A percentile compares a stretch with the other conserved stretches of the same genome.
phyloP scores from a whole-genome alignment of 2,888 invertebrate genomes.

The Euplagia quadripunctaria region DNA sequence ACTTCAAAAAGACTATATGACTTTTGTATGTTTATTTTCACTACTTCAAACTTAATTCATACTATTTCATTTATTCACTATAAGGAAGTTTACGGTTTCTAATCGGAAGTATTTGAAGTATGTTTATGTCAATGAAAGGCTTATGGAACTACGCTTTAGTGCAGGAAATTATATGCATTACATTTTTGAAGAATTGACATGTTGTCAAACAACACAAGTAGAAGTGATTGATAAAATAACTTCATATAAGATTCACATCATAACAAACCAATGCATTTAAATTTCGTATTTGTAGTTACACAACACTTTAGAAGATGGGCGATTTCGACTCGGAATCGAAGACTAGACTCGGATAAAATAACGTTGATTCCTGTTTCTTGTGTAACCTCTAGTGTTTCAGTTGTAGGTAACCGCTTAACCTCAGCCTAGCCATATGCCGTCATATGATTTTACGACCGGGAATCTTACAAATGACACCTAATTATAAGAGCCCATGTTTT shows the following conservation, averaged over 20 bases:
- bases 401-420: not conserved
- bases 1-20: conserved; percentile 28
- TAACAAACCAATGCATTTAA: too few relatives aligned
- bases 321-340: too few relatives aligned
- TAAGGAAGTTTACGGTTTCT: conserved; percentile 36
- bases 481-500: not conserved
- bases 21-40: conserved; percentile 1
- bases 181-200: not conserved
- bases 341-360: too few relatives aligned
- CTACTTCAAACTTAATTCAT: conserved; percentile 19
- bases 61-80: conserved; percentile 23
- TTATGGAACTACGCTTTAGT: conserved; percentile 37
- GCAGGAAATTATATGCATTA: conserved; percentile 29
- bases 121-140: conserved; percentile 44
- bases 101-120: conserved; percentile 43
- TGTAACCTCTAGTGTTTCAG: not conserved
- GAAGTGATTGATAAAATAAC: too few relatives aligned
- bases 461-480: not conserved
- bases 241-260: too few relatives aligned
- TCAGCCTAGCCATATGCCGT: not conserved
- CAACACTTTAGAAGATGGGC: not conserved
- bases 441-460: not conserved
- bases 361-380: too few relatives aligned
- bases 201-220: too few relatives aligned
- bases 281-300: not conserved